Conservation (phyloP, 37 sponge, comb jelly and placozoan species). For the Ianthella basta region DNA sequence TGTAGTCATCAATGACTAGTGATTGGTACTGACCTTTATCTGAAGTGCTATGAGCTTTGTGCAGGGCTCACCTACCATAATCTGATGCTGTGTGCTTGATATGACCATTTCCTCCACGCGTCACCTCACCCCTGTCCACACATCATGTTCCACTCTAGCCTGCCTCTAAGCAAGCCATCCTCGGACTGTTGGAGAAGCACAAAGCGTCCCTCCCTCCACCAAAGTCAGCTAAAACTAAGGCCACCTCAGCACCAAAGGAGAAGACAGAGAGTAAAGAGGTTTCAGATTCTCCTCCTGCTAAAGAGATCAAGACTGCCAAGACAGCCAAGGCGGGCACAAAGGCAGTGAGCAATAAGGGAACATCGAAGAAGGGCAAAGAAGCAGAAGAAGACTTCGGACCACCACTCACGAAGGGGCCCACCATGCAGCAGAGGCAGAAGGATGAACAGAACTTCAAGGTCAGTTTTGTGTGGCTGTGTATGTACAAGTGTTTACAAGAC, state of each 20-base stretch:
- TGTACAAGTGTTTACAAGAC: too few relatives aligned
- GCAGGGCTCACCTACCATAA: too few relatives aligned
- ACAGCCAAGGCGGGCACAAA: constrained; percentile 1
- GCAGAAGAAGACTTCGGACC: constrained; percentile 32
- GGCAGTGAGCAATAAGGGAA: neutral
- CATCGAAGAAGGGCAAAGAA: neutral
- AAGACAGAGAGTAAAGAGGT: constrained; percentile 16
- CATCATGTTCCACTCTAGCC: constrained; percentile 17
- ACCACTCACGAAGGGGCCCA: constrained; percentile 49
- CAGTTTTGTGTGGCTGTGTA: too few relatives aligned
- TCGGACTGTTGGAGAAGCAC: constrained; percentile 64
- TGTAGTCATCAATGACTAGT: too few relatives aligned
- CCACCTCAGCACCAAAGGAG: constrained; percentile 6
- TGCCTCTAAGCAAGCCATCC: constrained; percentile 68
- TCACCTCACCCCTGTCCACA: neutral
- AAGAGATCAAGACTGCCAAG: constrained; percentile 13
- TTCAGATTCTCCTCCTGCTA: neutral
- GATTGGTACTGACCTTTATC: too few relatives aligned
- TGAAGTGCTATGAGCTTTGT: too few relatives aligned
- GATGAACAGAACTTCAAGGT: constrained; percentile 83
- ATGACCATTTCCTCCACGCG: neutral
- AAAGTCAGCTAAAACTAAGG: neutral
- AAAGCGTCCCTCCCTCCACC: constrained; percentile 39
- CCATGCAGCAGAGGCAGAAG: constrained; percentile 63
- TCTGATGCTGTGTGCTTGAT: too few relatives aligned